phyloP scores from a whole-genome alignment of 1,140 invertebrate species.

The Euwallacea similis region DNA sequence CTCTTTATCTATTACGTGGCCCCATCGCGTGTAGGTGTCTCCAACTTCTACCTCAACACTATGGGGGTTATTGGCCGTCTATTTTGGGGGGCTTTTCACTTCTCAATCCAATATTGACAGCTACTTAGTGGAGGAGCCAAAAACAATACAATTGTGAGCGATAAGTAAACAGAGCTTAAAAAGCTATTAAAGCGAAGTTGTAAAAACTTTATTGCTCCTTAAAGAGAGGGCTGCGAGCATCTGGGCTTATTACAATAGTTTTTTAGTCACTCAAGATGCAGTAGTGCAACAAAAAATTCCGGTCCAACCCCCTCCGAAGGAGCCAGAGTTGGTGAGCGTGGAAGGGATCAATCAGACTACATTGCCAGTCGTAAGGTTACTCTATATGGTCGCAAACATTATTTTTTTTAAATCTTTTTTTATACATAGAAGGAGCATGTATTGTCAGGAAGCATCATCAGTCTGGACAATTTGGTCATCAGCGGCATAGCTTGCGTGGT shows the following conservation, averaged over 20 bases:
- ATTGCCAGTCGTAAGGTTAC: neutral
- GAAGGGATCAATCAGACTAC: conserved; percentile 2
- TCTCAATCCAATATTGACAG: neutral
- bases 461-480: conserved; percentile 9
- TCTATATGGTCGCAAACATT: neutral
- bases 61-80: no score
- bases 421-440: conserved; percentile 1
- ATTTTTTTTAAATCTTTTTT: no score
- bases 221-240: conserved; percentile 1
- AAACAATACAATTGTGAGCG: neutral
- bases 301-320: conserved; percentile 8
- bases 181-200: conserved; percentile 1
- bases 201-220: conserved; percentile 10
- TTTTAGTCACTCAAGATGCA: conserved; percentile 22
- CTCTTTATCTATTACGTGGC: no score
- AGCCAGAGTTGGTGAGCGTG: no score
- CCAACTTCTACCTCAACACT: no score
- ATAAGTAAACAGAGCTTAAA: conserved; percentile 17
- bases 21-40: no score
- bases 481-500: neutral
- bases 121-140: conserved; percentile 5
- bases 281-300: conserved; percentile 14
- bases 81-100: no score
- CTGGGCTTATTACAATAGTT: conserved; percentile 2
- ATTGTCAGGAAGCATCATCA: neutral